Conservation (phyloP, 2,888 invertebrate genomes). For the Andrena dorsata region DNA sequence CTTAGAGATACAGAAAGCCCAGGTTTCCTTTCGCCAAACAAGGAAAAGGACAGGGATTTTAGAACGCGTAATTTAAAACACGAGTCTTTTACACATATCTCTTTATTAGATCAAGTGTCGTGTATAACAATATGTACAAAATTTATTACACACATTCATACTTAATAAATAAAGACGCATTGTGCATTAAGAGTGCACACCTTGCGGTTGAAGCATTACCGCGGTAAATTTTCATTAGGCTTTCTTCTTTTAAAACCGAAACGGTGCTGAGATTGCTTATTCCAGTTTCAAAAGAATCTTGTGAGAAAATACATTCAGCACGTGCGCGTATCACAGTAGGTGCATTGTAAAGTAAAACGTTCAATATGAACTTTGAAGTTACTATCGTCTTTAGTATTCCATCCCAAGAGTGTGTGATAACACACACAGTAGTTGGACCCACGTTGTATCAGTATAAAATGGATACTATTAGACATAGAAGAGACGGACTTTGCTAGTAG, state of each 20-base stretch:
- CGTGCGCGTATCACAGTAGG: constrained; percentile 36
- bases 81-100: constrained; percentile 19
- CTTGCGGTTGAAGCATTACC: constrained; percentile 13
- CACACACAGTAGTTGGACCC: constrained; percentile 61
- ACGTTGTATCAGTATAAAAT: constrained; percentile 22
- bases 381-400: constrained; percentile 17
- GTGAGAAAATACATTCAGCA: constrained; percentile 40
- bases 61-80: not conserved
- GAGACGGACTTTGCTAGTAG: constrained; percentile 96
- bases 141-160: constrained; percentile 44
- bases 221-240: constrained; percentile 14
- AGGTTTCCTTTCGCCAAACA: no score
- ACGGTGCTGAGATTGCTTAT: constrained; percentile 26
- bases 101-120: constrained; percentile 63
- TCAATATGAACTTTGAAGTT: constrained; percentile 44
- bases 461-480: constrained; percentile 92
- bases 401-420: not conserved
- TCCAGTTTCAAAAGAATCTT: constrained; percentile 11
- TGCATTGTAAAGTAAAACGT: constrained; percentile 43
- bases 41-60: no score
- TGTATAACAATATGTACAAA: constrained; percentile 75
- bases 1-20: no score
- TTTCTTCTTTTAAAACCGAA: constrained; percentile 25
- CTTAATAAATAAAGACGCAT: constrained; percentile 56
- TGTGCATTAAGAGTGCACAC: constrained; percentile 54